Evolutionary conservation across 92 coral and sea anemone genomes (phyloP).

Genomic region (Umimayanthus kanabou): DNA sequence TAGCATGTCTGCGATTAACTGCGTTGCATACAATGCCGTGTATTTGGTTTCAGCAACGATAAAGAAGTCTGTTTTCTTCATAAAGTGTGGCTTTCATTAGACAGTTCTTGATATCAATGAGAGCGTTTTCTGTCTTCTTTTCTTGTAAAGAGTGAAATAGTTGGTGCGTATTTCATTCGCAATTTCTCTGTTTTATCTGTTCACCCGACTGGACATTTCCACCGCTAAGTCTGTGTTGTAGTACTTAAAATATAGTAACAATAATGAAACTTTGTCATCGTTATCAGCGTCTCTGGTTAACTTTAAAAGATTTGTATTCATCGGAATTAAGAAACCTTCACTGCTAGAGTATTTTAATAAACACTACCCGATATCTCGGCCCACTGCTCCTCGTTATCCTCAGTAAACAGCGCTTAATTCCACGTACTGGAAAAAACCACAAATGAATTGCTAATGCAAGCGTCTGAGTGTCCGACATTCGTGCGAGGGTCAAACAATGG

Average conservation of each 20-base stretch:
- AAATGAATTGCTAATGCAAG: background rate
- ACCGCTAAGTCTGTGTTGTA: background rate
- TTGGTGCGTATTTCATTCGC: too few species aligned
- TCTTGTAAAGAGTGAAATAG: background rate
- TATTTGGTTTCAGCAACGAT: too few species aligned
- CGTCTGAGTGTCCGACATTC: background rate
- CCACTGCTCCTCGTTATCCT: too few species aligned
- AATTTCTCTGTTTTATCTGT: too few species aligned
- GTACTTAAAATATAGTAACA: background rate
- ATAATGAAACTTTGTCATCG: background rate
- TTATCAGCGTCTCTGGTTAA: background rate
- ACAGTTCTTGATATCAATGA: background rate
- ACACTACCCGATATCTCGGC: too few species aligned
- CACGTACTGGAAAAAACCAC: background rate
- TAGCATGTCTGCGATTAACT: background rate
- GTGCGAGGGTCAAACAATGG: background rate
- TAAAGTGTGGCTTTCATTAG: background rate
- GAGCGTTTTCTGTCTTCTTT: background rate
- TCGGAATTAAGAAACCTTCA: background rate
- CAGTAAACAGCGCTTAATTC: background rate
- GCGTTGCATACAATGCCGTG: too few species aligned
- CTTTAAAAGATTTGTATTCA: background rate
- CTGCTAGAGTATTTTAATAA: background rate
- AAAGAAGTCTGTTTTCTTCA: background rate
- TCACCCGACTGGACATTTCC: too few species aligned